phyloP scores from a whole-genome alignment of 2,797 vertebrate genomes.

The Phalanger gymnotis region DNA sequence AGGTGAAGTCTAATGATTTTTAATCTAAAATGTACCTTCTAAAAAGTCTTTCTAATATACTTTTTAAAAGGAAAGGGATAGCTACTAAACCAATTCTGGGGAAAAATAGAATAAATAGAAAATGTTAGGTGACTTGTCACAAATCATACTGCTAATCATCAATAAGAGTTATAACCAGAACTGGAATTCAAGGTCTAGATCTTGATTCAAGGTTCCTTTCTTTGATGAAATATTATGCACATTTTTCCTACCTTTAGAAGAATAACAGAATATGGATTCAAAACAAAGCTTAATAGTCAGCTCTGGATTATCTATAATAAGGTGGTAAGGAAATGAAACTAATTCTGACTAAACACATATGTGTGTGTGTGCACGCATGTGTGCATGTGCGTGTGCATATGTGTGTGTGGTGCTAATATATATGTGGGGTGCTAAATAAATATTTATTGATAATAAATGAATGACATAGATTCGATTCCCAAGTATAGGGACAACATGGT shows the following conservation, averaged over 20 bases:
- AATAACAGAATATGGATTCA: neutral
- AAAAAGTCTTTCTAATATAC: neutral
- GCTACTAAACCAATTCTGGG: neutral
- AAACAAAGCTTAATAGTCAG: slow-evolving; percentile 5
- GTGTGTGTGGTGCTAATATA: too few species aligned
- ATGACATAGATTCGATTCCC: neutral
- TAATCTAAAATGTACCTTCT: neutral
- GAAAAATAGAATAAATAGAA: neutral
- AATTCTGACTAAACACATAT: too few species aligned
- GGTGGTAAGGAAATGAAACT: neutral
- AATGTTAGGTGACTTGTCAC: neutral
- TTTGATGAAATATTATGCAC: neutral
- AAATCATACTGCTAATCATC: neutral
- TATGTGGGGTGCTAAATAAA: neutral
- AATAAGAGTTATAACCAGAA: neutral
- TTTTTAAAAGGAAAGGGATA: neutral
- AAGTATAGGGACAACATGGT: neutral
- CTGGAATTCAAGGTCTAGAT: neutral
- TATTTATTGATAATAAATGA: neutral
- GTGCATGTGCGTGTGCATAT: too few species aligned
- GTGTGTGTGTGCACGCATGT: too few species aligned
- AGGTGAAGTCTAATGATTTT: neutral
- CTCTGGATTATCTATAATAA: slow-evolving; percentile 22
- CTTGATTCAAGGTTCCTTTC: neutral
- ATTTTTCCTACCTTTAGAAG: slow-evolving; percentile 5